These are phyloP conservation scores for Patiria pectinifera DNA, from an alignment of 53 echinoderm and acorn worm genomes.

Conservation along the genomic window DNA sequence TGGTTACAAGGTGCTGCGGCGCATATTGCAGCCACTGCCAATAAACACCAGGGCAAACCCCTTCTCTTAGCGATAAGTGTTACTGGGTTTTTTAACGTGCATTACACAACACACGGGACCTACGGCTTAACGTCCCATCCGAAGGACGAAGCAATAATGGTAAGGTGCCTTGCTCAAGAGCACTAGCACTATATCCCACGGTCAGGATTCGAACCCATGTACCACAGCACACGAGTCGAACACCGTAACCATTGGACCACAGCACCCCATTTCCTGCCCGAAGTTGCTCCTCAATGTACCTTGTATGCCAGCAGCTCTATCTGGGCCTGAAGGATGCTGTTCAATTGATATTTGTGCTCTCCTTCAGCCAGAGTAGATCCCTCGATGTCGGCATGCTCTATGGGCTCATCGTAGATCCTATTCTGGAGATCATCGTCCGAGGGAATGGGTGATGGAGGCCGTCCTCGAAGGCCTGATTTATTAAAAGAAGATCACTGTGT, in stretches of 20 bases:
- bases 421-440: slow-evolving; percentile 36
- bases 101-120: too few relatives aligned
- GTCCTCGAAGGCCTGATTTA: slow-evolving; percentile 21
- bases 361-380: slow-evolving; percentile 27
- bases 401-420: slow-evolving; percentile 18
- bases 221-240: too few relatives aligned
- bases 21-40: too few relatives aligned
- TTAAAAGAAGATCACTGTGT: neutral
- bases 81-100: too few relatives aligned
- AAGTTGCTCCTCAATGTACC: slow-evolving; percentile 48
- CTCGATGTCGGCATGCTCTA: slow-evolving; percentile 4
- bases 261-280: neutral
- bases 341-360: slow-evolving; percentile 25
- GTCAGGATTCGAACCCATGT: too few relatives aligned
- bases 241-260: neutral
- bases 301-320: slow-evolving; percentile 84
- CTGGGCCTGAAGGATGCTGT: slow-evolving; percentile 65
- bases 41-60: too few relatives aligned
- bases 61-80: too few relatives aligned
- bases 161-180: too few relatives aligned
- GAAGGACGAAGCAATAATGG: too few relatives aligned
- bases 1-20: too few relatives aligned
- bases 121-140: too few relatives aligned
- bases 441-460: neutral
- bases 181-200: too few relatives aligned